Evolutionary conservation across 1,140 invertebrate species (phyloP).

Genomic region (Coenobita brevimanus): DNA sequence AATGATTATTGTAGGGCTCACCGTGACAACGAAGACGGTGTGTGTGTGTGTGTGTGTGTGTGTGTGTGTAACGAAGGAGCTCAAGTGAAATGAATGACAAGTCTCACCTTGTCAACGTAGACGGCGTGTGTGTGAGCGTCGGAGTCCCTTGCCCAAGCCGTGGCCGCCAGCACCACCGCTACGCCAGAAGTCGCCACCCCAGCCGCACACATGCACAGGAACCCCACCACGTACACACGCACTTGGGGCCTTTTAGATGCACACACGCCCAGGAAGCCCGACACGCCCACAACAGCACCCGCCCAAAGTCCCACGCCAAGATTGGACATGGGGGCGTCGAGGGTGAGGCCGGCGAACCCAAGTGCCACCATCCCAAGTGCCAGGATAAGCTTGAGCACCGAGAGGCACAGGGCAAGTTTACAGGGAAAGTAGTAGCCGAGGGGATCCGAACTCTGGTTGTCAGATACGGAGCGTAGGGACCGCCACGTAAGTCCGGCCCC

Average conservation of each 20-base stretch:
- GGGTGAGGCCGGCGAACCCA: constrained; percentile 61
- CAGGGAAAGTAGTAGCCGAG: constrained; percentile 68
- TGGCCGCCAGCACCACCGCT: no score
- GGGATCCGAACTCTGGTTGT: constrained; percentile 50
- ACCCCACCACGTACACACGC: constrained; percentile 66
- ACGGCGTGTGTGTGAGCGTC: no score
- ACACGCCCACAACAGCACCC: constrained; percentile 65
- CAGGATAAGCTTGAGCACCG: constrained; percentile 67
- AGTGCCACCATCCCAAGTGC: constrained; percentile 66
- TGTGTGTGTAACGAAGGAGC: no score
- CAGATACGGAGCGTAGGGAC: constrained; percentile 52
- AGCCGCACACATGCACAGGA: constrained; percentile 28
- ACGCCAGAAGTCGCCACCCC: no score
- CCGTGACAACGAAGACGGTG: no score
- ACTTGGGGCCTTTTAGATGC: constrained; percentile 54
- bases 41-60: no score
- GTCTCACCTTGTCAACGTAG: no score
- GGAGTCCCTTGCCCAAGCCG: no score
- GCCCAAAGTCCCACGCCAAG: constrained; percentile 70
- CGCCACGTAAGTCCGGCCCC: constrained; percentile 43
- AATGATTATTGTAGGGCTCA: no score
- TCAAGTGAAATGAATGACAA: no score
- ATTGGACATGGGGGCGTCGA: constrained; percentile 64
- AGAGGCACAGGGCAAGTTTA: constrained; percentile 68
- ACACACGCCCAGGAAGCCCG: constrained; percentile 69